A percentile compares a stretch with the other conserved stretches of the same genome.
Conservation (phyloP, 2,888 invertebrate genomes). For the Drosophila falleni region DNA sequence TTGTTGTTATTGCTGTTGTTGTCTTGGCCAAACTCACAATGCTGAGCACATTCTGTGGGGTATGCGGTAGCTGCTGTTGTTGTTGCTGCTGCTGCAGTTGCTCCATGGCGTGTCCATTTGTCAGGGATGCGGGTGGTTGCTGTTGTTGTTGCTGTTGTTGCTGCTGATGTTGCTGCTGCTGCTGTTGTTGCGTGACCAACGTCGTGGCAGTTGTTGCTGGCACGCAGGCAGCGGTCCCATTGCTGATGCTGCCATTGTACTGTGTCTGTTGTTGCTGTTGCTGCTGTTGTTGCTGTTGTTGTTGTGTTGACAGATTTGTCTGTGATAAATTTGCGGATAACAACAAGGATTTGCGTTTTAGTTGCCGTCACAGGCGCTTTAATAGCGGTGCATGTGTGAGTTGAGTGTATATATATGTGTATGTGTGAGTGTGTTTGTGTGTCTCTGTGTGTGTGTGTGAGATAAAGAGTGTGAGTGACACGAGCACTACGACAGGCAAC, state of each 20-base stretch:
- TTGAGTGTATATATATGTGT: conserved; percentile 8
- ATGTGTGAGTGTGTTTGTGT: not conserved
- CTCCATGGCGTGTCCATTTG: conserved; percentile 78
- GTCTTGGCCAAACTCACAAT: conserved; percentile 83
- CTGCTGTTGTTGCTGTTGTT: conserved; percentile 47
- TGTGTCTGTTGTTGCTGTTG: conserved; percentile 68
- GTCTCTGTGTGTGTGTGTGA: conserved; percentile 7
- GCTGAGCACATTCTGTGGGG: conserved; percentile 83
- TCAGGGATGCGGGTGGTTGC: conserved; percentile 68
- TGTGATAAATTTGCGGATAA: conserved; percentile 82
- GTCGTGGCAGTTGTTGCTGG: conserved; percentile 63
- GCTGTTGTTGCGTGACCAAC: conserved; percentile 66
- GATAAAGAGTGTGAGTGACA: conserved; percentile 21
- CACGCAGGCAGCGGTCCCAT: conserved; percentile 45
- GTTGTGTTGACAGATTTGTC: conserved; percentile 82
- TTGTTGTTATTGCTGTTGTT: conserved; percentile 40
- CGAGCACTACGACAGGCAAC: conserved; percentile 59
- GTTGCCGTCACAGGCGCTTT: conserved; percentile 63
- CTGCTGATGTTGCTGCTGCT: conserved; percentile 57
- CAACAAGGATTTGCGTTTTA: conserved; percentile 81
- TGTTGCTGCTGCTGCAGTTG: conserved; percentile 71
- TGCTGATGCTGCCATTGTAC: conserved; percentile 65
- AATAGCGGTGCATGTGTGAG: conserved; percentile 38
- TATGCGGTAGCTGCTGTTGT: conserved; percentile 66
- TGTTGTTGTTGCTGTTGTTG: conserved; percentile 54